Evolutionary conservation across 2,888 invertebrate genomes (phyloP), one percentile per base, ranked within the genome.

Genomic region (Ochropleura plecta): DNA sequence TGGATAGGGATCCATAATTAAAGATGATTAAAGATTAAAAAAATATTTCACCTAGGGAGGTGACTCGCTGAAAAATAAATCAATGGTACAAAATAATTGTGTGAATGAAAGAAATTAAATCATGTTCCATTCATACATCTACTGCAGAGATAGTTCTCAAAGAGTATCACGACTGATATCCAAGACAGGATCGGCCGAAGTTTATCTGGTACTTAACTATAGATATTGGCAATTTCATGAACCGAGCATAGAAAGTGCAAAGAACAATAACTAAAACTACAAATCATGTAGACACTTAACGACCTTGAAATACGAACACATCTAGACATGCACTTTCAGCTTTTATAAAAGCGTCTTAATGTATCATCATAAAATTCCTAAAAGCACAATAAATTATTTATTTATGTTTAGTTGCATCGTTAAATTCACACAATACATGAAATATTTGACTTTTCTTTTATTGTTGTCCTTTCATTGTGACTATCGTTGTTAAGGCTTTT

Each of bases 381-480:
- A 53, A 68, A 80, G 64, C 55, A 5, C 49, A 64, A 64, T 30
- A 30, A 2, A 30, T 70, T 68, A 84, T 76, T 81, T 76, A 60
- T 72, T 30, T 51, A 12, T 16, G 48, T 67, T 73, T 49, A 46
- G 48, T 68, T 73, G 70, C 75, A 75, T 84, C 77, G 79, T 79
- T 64, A 57, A 42, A 64, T 69, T 73, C 48, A 62, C 63, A 84
- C 76, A 76, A 70, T 81, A 63, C 74, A 48, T 42, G 40, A 77
- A 71, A 65, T 77, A 66, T 63, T 51, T 73, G 46, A 55, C 63
- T 70, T 78, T 79, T 64, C n/a, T 48, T 60, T 53, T 30, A 53
- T 49, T 64, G 67, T 64, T 48, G 42, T 70, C 48, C 70, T 65
- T 72, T 72, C 69, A 70, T 44, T 79, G 70, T 63, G 65, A 12